Evolutionary conservation across 2,888 invertebrate genomes (phyloP).

Genomic region (Cosmorhoe ocellata): DNA sequence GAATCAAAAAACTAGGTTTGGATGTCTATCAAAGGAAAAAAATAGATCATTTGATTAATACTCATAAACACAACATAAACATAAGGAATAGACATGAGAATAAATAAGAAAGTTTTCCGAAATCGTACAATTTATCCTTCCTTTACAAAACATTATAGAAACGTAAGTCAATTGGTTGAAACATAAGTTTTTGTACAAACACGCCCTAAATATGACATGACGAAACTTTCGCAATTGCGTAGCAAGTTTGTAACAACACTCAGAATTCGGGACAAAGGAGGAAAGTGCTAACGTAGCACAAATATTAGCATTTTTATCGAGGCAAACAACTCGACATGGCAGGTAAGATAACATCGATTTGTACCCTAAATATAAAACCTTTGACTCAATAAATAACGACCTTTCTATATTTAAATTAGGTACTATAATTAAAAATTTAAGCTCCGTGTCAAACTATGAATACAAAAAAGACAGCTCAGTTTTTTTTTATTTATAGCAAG

Average conservation of each 20-base stretch:
- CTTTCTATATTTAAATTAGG: constrained; percentile 15
- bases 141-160: constrained; percentile 24
- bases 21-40: no score
- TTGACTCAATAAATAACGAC: constrained; percentile 8
- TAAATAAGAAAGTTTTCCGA: neutral
- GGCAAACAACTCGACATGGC: constrained; percentile 41
- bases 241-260: constrained; percentile 35
- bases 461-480: neutral
- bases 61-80: no score
- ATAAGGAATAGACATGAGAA: neutral
- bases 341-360: constrained; percentile 33
- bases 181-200: constrained; percentile 37
- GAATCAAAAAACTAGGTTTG: no score
- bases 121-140: constrained; percentile 9
- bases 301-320: constrained; percentile 51
- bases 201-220: constrained; percentile 37
- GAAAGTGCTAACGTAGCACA: constrained; percentile 38
- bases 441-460: neutral
- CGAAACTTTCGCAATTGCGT: constrained; percentile 36
- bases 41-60: no score
- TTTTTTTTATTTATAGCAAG: constrained; percentile 18
- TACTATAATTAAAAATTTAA: neutral
- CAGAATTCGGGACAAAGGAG: constrained; percentile 33
- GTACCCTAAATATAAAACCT: constrained; percentile 20
- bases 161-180: constrained; percentile 33